phyloP scores from a whole-genome alignment of 2,113 vertebrate species.

The Typhlomys cinereus region DNA sequence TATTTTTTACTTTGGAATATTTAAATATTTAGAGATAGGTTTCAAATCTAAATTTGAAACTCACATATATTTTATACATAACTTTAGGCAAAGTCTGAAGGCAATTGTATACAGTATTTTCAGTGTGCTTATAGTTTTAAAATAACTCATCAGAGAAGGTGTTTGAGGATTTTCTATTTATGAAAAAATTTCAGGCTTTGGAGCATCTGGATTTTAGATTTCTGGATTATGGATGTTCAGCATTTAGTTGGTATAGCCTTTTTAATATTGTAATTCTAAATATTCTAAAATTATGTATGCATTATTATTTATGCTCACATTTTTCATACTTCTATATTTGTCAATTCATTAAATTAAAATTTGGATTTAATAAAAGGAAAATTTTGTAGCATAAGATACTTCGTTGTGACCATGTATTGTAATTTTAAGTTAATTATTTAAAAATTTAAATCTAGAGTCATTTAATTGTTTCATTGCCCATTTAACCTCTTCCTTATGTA shows the following conservation, averaged over 20 bases:
- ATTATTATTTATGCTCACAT: slow-evolving; percentile 34
- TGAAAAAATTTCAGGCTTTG: neutral
- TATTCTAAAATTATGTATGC: slow-evolving; percentile 7
- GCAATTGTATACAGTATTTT: neutral
- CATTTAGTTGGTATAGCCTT: neutral
- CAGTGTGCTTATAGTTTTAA: neutral
- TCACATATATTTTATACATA: neutral
- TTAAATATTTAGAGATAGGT: neutral
- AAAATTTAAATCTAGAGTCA: neutral
- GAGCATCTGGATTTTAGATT: neutral
- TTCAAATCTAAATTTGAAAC: neutral
- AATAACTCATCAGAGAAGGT: neutral
- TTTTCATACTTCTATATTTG: slow-evolving; percentile 45
- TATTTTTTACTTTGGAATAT: neutral
- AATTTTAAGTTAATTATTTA: slow-evolving; percentile 13
- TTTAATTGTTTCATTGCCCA: neutral
- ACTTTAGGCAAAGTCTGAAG: neutral
- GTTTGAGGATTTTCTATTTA: neutral
- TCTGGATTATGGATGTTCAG: neutral
- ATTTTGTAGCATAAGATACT: slow-evolving; percentile 29
- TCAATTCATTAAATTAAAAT: slow-evolving; percentile 66
- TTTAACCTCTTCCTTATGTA: neutral
- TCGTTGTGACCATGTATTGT: neutral
- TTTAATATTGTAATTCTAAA: slow-evolving; percentile 35
- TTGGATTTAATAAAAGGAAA: neutral